Conservation (phyloP, 2,113 vertebrate species). For the Ciconia maguari region DNA sequence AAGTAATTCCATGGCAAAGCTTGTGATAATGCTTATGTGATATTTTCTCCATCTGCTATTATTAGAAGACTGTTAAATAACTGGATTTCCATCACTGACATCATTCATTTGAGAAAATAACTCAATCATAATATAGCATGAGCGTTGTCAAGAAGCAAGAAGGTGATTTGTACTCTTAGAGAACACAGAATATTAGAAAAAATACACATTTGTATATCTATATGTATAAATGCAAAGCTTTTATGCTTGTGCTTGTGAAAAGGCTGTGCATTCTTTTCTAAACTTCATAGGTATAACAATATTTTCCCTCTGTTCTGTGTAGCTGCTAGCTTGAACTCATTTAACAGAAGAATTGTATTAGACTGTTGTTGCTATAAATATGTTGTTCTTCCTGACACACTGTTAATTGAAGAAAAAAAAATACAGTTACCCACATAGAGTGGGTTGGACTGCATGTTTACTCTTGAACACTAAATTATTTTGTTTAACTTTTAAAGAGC, state of each 20-base stretch:
- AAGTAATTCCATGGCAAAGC: background rate
- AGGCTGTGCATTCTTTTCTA: background rate
- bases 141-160: background rate
- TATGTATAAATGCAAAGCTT: background rate
- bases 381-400: background rate
- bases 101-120: background rate
- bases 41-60: background rate
- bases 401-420: background rate
- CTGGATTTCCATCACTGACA: background rate
- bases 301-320: background rate
- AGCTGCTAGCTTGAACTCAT: background rate
- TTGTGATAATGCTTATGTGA: background rate
- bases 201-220: background rate
- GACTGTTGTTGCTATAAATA: background rate
- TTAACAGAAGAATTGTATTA: background rate
- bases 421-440: background rate
- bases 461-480: background rate
- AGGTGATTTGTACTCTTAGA: background rate
- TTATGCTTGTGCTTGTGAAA: background rate
- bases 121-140: background rate
- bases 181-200: background rate
- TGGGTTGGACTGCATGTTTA: background rate
- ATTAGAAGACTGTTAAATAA: background rate
- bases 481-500: background rate
- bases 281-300: background rate